These are phyloP conservation scores for Dasyornis broadbenti DNA, from an alignment of 2,113 vertebrate species.

Conservation along the genomic window DNA sequence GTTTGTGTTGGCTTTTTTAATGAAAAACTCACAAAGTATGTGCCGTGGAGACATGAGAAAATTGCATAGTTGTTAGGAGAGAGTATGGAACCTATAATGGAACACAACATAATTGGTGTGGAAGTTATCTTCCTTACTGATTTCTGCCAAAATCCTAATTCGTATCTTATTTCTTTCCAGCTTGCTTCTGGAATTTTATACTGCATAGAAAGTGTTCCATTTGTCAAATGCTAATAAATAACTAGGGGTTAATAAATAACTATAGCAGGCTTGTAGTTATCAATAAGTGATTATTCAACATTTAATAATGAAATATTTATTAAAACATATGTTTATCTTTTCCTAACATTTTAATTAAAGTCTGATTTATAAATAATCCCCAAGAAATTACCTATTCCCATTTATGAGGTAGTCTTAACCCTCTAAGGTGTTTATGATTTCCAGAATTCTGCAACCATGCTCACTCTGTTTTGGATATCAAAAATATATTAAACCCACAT, in stretches of 20 bases:
- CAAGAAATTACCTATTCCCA: background rate
- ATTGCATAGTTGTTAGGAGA: background rate
- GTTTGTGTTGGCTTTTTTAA: constrained; percentile 15
- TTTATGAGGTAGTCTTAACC: background rate
- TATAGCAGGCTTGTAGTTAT: background rate
- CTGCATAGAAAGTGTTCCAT: background rate
- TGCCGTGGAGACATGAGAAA: background rate
- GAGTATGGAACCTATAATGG: background rate
- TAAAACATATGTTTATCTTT: background rate
- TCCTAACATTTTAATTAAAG: constrained; percentile 7
- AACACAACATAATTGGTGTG: background rate
- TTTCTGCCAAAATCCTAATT: background rate
- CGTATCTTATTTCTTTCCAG: background rate
- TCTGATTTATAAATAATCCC: background rate
- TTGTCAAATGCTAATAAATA: background rate
- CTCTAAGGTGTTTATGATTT: background rate
- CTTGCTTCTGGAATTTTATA: background rate
- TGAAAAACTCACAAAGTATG: constrained; percentile 31
- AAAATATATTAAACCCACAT: background rate
- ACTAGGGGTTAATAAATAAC: background rate
- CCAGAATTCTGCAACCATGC: background rate
- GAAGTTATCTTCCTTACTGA: background rate
- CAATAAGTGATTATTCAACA: background rate
- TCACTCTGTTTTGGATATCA: background rate
- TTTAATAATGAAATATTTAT: background rate